Conservation (phyloP, 1,140 invertebrate genomes). For the Papilio aristodemus region DNA sequence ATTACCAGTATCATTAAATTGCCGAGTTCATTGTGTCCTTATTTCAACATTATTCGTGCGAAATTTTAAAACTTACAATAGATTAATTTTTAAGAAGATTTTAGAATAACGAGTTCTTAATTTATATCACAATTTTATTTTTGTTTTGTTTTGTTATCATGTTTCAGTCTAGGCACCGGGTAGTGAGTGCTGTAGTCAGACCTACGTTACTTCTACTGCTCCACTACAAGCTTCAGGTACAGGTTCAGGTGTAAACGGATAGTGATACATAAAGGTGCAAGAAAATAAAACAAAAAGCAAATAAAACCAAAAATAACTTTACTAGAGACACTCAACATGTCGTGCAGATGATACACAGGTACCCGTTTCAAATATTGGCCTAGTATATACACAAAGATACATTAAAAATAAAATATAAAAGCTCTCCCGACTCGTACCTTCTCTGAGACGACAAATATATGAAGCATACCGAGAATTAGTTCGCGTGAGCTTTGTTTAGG, state of each 20-base stretch:
- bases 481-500: not conserved
- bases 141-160: constrained; percentile 17
- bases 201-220: constrained; percentile 7
- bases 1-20: not conserved
- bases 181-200: not conserved
- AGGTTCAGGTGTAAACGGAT: not conserved
- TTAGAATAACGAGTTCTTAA: constrained; percentile 22
- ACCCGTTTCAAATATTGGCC: constrained; percentile 50
- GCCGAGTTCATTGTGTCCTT: not conserved
- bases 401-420: not conserved
- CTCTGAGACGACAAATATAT: too few relatives aligned
- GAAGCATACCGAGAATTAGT: not conserved
- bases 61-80: constrained; percentile 21
- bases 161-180: constrained; percentile 13
- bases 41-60: not conserved
- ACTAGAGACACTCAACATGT: constrained; percentile 52
- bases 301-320: constrained; percentile 58
- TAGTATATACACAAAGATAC: not conserved
- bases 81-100: constrained; percentile 11
- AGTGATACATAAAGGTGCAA: not conserved
- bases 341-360: constrained; percentile 41
- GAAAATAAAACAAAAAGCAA: constrained; percentile 36
- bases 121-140: constrained; percentile 32
- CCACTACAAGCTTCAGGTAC: not conserved
- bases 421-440: not conserved